Evolutionary conservation across 2,888 invertebrate genomes (phyloP).

Genomic region (Branchipolynoe longqiensis): DNA sequence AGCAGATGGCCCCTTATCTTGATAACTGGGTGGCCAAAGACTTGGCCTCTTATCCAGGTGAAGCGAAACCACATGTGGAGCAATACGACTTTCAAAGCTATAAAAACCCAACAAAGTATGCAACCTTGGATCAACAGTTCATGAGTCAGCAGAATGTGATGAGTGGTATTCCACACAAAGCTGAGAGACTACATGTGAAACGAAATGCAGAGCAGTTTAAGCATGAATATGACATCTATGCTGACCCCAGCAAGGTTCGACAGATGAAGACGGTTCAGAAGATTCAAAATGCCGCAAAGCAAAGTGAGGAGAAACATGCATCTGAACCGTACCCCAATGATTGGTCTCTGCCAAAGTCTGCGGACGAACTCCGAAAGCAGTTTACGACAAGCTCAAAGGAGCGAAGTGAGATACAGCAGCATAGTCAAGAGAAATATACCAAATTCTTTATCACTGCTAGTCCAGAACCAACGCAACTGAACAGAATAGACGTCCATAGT

Average conservation of each 20-base stretch:
- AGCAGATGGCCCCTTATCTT: not conserved
- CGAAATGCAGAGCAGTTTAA: conserved; percentile 3
- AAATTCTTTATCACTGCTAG: conserved; percentile 43
- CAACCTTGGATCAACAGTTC: conserved; percentile 8
- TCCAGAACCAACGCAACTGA: not conserved
- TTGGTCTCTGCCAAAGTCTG: conserved; percentile 31
- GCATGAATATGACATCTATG: conserved; percentile 16
- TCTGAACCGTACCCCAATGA: conserved; percentile 4
- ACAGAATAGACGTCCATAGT: not conserved
- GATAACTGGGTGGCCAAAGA: not conserved
- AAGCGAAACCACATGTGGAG: not conserved
- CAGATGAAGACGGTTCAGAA: not conserved
- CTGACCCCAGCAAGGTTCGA: conserved; percentile 1
- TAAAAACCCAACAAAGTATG: not conserved
- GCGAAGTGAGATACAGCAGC: not conserved
- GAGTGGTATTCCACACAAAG: conserved; percentile 5
- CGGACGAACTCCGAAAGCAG: conserved; percentile 29
- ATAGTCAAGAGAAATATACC: conserved; percentile 32
- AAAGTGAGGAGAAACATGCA: not conserved
- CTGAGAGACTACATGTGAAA: not conserved
- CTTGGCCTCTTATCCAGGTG: not conserved
- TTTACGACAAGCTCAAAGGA: conserved; percentile 8
- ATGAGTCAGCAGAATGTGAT: not conserved
- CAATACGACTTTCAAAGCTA: conserved; percentile 45
- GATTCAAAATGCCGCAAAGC: not conserved